Base-by-base conservation (phyloP, 2,113 vertebrate genomes). In the Gymnogyps californianus region DNA sequence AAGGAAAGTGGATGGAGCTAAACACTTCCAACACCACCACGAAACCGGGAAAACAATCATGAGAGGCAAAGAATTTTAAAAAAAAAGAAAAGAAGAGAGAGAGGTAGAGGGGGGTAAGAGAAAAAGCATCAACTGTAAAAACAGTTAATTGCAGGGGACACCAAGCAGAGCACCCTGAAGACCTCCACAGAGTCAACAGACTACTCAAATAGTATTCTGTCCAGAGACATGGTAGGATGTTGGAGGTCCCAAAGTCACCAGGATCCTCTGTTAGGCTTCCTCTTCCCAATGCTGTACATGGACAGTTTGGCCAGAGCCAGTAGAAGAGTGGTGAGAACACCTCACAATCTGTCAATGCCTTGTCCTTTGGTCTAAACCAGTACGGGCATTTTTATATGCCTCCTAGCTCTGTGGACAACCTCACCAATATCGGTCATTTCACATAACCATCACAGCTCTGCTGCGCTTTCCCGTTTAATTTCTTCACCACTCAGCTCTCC, bases 201-300 rank as follows among this genome's bases (percentile, higher is more conserved):
- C 13, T 59, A 49, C 31, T 26, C 31, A 29, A 26, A 83, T 2
- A 31, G 4, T 32, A 54, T 47, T 36, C n/a, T 72, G 31, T 32
- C 29, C 46, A 61, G 65, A 87, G 26, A 44, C 19, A 3, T 5
- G 9, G 58, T 20, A 24, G 40, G 32, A 40, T 12, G 9, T 3
- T n/a, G 40, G 32, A 74, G 32, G 16, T 36, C 42, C 32, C 47
- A 40, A 58, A 18, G 16, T 13, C 79, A 64, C 13, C 55, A 28
- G 25, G 10, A 69, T 69, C 25, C 13, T 26, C 28, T 32, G 3
- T 61, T 34, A 62, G 54, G 34, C 42, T 62, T 79, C 66, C 40
- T 55, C 78, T n/a, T 62, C 42, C 16, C 55, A n/a, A 0, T n/a
- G 32, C 24, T 52, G 47, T 49, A 61, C 13, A n/a, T 0, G 0